Evolutionary conservation across 2,113 vertebrate genomes (phyloP).

Genomic region (Xiphias gladius): DNA sequence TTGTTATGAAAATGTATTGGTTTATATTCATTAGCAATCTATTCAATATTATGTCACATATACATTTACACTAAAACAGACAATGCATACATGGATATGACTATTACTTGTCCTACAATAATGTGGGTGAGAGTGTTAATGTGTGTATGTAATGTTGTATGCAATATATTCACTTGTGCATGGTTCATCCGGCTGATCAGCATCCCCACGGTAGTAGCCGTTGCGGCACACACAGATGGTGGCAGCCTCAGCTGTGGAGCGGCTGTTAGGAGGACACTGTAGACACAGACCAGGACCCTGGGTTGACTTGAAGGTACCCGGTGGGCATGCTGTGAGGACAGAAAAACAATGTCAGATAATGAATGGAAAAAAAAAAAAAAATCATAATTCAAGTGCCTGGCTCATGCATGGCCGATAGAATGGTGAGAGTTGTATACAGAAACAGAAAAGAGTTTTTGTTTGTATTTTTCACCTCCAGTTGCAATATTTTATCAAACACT

Average conservation of each 20-base stretch:
- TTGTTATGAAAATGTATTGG: neutral
- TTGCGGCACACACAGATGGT: conserved; percentile 94
- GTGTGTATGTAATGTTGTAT: neutral
- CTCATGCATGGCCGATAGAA: neutral
- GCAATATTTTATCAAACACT: neutral
- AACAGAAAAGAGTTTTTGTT: neutral
- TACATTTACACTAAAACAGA: conserved; percentile 16
- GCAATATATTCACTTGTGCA: conserved; percentile 94
- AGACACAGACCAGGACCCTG: conserved; percentile 91
- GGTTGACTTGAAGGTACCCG: conserved; percentile 95
- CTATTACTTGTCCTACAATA: neutral
- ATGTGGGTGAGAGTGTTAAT: neutral
- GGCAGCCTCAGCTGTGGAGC: conserved; percentile 91
- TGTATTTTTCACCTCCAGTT: neutral
- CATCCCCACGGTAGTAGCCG: conserved; percentile 94
- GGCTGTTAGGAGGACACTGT: conserved; percentile 95
- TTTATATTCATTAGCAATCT: neutral
- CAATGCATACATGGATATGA: neutral
- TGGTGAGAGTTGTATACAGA: neutral
- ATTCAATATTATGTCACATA: conserved; percentile 13
- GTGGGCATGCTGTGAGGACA: conserved; percentile 90
- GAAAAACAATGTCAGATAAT: conserved; percentile 25
- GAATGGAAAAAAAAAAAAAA: neutral
- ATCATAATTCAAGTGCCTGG: neutral
- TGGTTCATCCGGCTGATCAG: conserved; percentile 90